Evolutionary conservation across 2,888 invertebrate genomes (phyloP).

Genomic region (Conomelus anceps): DNA sequence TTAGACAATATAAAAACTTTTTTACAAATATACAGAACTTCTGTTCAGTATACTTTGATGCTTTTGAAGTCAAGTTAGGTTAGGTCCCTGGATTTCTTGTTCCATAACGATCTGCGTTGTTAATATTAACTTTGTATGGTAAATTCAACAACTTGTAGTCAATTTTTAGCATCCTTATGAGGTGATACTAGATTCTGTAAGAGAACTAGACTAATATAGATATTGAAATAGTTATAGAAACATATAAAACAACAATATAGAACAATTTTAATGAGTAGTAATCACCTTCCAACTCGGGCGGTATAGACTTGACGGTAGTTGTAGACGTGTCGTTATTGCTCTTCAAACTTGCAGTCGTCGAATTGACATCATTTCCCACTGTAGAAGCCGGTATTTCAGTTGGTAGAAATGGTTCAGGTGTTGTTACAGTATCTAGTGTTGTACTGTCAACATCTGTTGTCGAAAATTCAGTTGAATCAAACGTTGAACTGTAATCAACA

Average conservation of each 20-base stretch:
- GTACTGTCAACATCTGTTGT: slow-evolving; percentile 16
- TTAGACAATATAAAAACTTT: background rate
- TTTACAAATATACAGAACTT: background rate
- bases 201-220: too few relatives aligned
- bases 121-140: too few relatives aligned
- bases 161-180: too few relatives aligned
- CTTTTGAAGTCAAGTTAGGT: too few relatives aligned
- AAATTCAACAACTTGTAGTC: too few relatives aligned
- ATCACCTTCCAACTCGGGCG: background rate
- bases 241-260: background rate
- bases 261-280: too few relatives aligned
- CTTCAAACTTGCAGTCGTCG: background rate
- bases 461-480: slow-evolving; percentile 1
- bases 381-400: background rate
- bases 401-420: background rate
- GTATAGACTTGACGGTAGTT: background rate
- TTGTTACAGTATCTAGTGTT: background rate
- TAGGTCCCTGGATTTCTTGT: too few relatives aligned
- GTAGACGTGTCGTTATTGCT: background rate
- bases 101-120: too few relatives aligned
- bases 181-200: too few relatives aligned
- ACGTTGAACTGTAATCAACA: background rate
- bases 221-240: too few relatives aligned
- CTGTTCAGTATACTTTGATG: too few relatives aligned
- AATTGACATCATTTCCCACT: background rate